Evolutionary conservation across 2,797 vertebrate species (phyloP), one percentile per base, ranked within the genome.

Genomic region (Phrynocephalus forsythii): DNA sequence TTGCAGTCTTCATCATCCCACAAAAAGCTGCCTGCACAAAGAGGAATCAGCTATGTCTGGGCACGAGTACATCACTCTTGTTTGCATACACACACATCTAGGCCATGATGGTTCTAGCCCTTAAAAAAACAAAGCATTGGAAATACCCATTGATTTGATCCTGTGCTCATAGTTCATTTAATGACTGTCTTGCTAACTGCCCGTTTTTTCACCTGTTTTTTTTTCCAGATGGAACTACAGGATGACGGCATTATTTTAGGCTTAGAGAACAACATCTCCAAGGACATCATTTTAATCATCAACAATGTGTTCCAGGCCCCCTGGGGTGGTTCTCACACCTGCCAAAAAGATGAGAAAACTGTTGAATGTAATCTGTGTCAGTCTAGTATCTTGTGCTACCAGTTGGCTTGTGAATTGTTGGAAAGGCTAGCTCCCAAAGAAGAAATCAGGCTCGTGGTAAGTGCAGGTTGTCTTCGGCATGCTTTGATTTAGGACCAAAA

Each of bases 241-340:
- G 99, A 99, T 92, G 98, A 99, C 60, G 98, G 98, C 79, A 97
- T 99, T 95, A 98, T 98, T 83, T 96, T 99, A 96, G 99, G 98
- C 86, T 97, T 99, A 94, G 98, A 99, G 93, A 98, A 98, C 95
- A 98, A 97, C 93, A 97, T 99, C 92, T 98, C 98, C 68, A 98
- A 98, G 95, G 99, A 99, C 94, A 98, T 99, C 67, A 98, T 99
- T 94, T 98, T 98, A 94, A 99, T 99, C 94, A 98, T 99, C 96
- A 99, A 98, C 97, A 99, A 99, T 81, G 98, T 99, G 92, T 98
- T 99, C 91, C 99, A 99, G 95, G 99, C 99, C 82, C 99, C 99
- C 1, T 99, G 99, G 99, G 99, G 99, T 24, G 99, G 99, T 91
- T 99, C 98, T 76, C 99, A 99, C 95, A 98, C 98, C 94, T 99